Base-by-base conservation (phyloP, 2,888 invertebrate genomes). In the Anoplius nigerrimus region DNA sequence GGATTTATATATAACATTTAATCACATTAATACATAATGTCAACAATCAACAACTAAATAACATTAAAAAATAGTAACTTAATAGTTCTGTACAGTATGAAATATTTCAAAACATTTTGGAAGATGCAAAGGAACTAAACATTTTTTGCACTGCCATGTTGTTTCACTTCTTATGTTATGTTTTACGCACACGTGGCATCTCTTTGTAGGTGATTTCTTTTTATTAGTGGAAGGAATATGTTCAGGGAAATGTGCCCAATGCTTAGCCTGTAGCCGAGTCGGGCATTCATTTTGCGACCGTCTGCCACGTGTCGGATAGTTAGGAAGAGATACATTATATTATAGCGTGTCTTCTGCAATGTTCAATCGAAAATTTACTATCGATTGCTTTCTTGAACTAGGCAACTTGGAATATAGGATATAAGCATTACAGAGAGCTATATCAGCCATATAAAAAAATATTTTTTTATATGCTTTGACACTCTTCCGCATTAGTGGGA, bases 381-480 rank as follows among this genome's bases (percentile, higher is more conserved):
- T 57, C 42, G 0, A 22, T 59, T 21, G 13, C n/a, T 48, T 56
- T 18, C 42, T 56, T 56, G 18, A 16, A 24, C 15, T 24, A 16
- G 15, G 21, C 6, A 54, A 22, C 24, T 54, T 54, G n/a, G 54
- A 54, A 54, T 54, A 58, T 22, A 59, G 51, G 15, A 24, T 2
- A 63, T 55, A 65, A 43, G 66, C 60, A 62, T 76, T 76, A 57
- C 53, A 76, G 20, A 77, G 15, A 48, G 62, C 61, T n/a, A 74
- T 67, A 58, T 75, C 68, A 45, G 72, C 24, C 64, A 77, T 51
- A 61, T 75, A 72, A 63, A 74, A 75, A 21, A 69, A 71, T 15
- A 64, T 34, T 69, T 72, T 78, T 66, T 68, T 62, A 58, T 72
- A 78, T 48, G 71, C 69, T 67, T 78, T 78, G 18, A 72, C 53